These are phyloP conservation scores for Microplitis demolitor DNA, from an alignment of 1,140 invertebrate genomes.

Conservation along the genomic window DNA sequence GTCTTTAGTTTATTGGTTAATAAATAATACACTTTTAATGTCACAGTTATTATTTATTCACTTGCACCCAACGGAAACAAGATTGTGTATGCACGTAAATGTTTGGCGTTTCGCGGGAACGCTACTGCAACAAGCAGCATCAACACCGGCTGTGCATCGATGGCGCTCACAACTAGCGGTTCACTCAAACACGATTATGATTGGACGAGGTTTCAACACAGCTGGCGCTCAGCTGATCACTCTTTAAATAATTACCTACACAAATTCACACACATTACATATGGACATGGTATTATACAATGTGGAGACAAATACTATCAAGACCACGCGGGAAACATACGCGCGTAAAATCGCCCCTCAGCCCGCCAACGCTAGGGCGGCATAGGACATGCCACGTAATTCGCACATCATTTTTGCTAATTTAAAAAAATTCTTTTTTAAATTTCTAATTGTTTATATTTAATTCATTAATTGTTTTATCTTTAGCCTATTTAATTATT, in stretches of 20 bases:
- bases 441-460: not conserved
- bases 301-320: not conserved
- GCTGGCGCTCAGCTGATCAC: slow-evolving; percentile 60
- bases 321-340: slow-evolving; percentile 51
- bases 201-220: slow-evolving; percentile 46
- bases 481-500: no score
- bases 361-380: slow-evolving; percentile 19
- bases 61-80: no score
- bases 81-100: not conserved
- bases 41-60: no score
- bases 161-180: slow-evolving; percentile 29
- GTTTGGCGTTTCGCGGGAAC: slow-evolving; percentile 42
- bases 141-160: slow-evolving; percentile 34
- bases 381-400: slow-evolving; percentile 31
- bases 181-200: slow-evolving; percentile 16
- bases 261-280: slow-evolving; percentile 20
- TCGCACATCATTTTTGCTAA: not conserved
- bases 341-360: slow-evolving; percentile 45
- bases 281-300: not conserved
- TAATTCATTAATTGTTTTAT: no score
- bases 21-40: no score
- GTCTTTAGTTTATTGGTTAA: no score
- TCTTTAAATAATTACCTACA: slow-evolving; percentile 2
- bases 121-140: slow-evolving; percentile 28
- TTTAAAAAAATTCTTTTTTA: not conserved